Evolutionary conservation across 2,888 invertebrate species (phyloP), one percentile per base, ranked within the genome.

Genomic region (Zygaena filipendulae): DNA sequence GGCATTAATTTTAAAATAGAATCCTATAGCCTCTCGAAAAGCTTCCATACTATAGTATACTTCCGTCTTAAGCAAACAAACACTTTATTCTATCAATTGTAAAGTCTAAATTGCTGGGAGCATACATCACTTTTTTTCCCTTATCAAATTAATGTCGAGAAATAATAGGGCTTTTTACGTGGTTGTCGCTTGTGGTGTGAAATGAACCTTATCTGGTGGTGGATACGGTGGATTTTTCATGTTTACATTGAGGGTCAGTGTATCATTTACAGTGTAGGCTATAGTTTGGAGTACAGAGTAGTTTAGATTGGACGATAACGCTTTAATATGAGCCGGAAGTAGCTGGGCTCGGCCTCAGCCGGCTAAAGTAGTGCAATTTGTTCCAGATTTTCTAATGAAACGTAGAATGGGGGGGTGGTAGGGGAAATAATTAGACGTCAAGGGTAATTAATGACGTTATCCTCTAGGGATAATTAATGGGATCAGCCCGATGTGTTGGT

Each of bases 281-380:
- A 55, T 64, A 74, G 71, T 74, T 77, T 77, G 58, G 60, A 77
- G 72, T 69, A 69, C 62, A 54, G 53, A 62, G 71, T 52, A 69
- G 77, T 77, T 77, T 70, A 77, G 77, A 79, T 77, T 54, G 57
- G 38, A 40, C 70, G 77, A 79, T 79, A 77, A 68, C 58, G 44
- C 59, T 64, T 75, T 77, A 75, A 77, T 79, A 77, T 64, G 70
- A 75, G 74, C 63, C 77, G 77, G 77, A 75, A 77, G 61, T 53
- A 50, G 51, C 45, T 41, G 41, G 49, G 52, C 53, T 46, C 47
- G 55, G 61, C 51, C 55, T 51, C 52, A 45, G 55, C 47, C 45
- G 51, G 46, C 50, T 43, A 63, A 70, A 67, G 68, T 61, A 55
- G 55, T 52, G 56, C 58, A 58, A 66, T 68, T 63, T 67, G 59